Evolutionary conservation across 2,888 invertebrate species (phyloP).

Genomic region (Noctua fimbriata): DNA sequence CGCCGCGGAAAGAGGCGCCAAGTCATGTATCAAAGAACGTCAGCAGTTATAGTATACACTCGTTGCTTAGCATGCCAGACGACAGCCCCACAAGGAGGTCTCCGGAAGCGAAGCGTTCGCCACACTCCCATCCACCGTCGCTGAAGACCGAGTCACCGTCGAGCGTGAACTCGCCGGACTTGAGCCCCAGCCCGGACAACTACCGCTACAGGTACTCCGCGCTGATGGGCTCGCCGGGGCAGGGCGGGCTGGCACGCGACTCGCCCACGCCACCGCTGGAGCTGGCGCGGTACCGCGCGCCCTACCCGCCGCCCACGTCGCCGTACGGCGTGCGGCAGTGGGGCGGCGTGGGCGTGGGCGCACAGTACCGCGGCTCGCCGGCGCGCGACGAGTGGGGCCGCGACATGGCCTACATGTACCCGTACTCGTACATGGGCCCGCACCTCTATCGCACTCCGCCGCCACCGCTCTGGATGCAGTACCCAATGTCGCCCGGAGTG

Average conservation of each 20-base stretch:
- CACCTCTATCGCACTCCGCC: constrained; percentile 83
- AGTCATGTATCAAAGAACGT: constrained; percentile 84
- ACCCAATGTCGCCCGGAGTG: constrained; percentile 84
- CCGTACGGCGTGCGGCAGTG: constrained; percentile 73
- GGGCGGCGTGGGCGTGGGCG: constrained; percentile 63
- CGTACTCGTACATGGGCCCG: constrained; percentile 84
- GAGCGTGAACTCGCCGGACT: constrained; percentile 84
- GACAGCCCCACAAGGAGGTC: constrained; percentile 82
- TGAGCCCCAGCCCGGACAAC: constrained; percentile 85
- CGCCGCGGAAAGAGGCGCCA: constrained; percentile 77
- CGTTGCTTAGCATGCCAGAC: constrained; percentile 93
- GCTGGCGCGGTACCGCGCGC: constrained; percentile 83
- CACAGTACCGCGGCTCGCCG: constrained; percentile 71
- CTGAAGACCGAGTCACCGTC: constrained; percentile 84
- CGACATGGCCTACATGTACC: constrained; percentile 83
- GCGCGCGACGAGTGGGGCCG: constrained; percentile 78
- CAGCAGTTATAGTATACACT: constrained; percentile 96
- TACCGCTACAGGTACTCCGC: constrained; percentile 84
- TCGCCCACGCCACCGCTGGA: constrained; percentile 79
- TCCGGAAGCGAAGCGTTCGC: constrained; percentile 84
- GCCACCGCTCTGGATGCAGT: constrained; percentile 87
- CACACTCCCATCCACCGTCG: constrained; percentile 81
- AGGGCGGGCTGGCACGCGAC: constrained; percentile 76
- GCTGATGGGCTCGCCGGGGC: constrained; percentile 81
- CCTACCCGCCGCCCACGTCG: constrained; percentile 72